A percentile compares a stretch with the other conserved stretches of the same genome.
Conservation (phyloP, 2,797 vertebrate genomes). For the Momotus momota region DNA sequence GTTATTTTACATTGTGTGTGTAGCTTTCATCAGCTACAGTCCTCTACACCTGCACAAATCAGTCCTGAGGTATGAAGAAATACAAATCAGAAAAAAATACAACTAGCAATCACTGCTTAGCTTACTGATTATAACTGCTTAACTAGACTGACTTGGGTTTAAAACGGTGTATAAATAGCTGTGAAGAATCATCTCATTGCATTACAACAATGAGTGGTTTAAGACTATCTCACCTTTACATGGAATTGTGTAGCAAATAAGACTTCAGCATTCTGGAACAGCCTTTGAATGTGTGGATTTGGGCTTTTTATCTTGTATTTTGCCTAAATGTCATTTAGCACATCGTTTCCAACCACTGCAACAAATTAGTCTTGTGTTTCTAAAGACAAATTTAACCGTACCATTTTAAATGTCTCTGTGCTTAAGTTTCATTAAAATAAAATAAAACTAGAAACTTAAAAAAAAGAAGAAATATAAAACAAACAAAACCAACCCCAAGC, state of each 20-base stretch:
- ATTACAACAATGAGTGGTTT: background rate
- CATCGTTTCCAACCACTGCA: background rate
- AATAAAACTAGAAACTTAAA: too few species aligned
- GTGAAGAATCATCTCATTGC: background rate
- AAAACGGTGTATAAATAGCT: background rate
- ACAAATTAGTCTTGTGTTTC: background rate
- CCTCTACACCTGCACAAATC: background rate
- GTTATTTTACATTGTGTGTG: background rate
- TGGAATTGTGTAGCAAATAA: background rate
- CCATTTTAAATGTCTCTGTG: background rate
- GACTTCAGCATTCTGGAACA: background rate
- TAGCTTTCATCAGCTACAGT: background rate
- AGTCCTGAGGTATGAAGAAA: background rate
- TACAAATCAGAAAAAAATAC: background rate
- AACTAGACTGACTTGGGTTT: background rate
- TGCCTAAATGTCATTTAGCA: background rate
- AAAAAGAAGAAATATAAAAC: background rate
- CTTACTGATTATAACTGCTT: background rate
- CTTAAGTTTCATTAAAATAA: background rate
- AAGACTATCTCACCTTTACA: background rate
- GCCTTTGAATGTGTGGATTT: background rate
- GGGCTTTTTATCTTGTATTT: background rate
- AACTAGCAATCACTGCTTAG: background rate
- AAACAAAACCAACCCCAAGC: background rate
- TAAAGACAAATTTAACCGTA: background rate